A percentile compares a stretch with the other conserved stretches of the same genome.
Evolutionary conservation across 2,888 invertebrate genomes (phyloP).

Genomic region (Nomada ferruginata): DNA sequence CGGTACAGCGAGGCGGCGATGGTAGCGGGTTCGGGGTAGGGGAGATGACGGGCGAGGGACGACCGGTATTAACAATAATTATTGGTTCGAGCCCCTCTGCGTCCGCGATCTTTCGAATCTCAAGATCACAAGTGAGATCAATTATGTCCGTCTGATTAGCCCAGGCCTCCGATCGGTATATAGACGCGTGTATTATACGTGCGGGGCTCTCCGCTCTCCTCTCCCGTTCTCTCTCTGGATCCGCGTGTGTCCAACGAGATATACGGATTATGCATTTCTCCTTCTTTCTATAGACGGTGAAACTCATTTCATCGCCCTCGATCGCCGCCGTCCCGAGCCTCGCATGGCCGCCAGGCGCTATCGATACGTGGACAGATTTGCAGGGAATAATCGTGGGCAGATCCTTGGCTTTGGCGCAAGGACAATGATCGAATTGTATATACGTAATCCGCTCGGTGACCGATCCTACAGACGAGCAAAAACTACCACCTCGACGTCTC

Average conservation of each 20-base stretch:
- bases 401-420: slow-evolving; percentile 19
- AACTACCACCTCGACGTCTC: neutral
- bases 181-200: slow-evolving; percentile 68
- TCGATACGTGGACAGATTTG: slow-evolving; percentile 66
- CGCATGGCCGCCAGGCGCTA: too few relatives aligned
- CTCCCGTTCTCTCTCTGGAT: slow-evolving; percentile 11
- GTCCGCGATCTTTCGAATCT: slow-evolving; percentile 83
- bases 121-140: slow-evolving; percentile 84
- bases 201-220: slow-evolving; percentile 39
- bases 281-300: slow-evolving; percentile 48
- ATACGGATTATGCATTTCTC: slow-evolving; percentile 13
- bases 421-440: neutral
- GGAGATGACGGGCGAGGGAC: slow-evolving; percentile 63
- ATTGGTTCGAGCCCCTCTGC: slow-evolving; percentile 83
- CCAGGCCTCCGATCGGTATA: slow-evolving; percentile 76
- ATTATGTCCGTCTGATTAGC: slow-evolving; percentile 84
- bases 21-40: neutral
- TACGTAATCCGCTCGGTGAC: slow-evolving; percentile 36
- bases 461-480: slow-evolving; percentile 18
- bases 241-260: slow-evolving; percentile 32
- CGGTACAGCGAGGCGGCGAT: slow-evolving; percentile 13
- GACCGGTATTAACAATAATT: slow-evolving; percentile 83
- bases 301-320: slow-evolving; percentile 44
- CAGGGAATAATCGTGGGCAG: neutral
- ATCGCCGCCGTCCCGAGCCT: too few relatives aligned